phyloP scores from a whole-genome alignment of 2,888 invertebrate species.

The Pristionchus mayeri region DNA sequence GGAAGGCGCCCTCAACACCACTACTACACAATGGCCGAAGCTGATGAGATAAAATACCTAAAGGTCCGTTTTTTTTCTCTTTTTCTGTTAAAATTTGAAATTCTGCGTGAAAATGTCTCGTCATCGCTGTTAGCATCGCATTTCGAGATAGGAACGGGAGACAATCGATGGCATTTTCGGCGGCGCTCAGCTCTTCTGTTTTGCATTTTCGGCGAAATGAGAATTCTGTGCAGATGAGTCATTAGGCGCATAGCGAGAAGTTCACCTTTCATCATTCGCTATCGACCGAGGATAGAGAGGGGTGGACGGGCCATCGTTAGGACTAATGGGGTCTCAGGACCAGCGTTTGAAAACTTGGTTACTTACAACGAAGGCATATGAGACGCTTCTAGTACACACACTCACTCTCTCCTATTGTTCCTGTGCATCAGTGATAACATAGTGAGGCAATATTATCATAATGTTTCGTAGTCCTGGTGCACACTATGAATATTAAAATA shows the following conservation, averaged over 20 bases:
- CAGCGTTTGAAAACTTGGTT: too few relatives aligned
- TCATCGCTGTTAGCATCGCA: slow-evolving; percentile 21
- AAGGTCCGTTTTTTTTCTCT: slow-evolving; percentile 49
- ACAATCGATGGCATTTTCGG: slow-evolving; percentile 37
- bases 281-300: too few relatives aligned
- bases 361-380: too few relatives aligned
- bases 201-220: slow-evolving; percentile 44
- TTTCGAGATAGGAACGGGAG: slow-evolving; percentile 29
- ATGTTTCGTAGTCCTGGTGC: too few relatives aligned
- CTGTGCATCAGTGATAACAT: too few relatives aligned
- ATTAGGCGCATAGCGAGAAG: neutral
- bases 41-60: slow-evolving; percentile 66
- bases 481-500: too few relatives aligned
- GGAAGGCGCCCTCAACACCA: slow-evolving; percentile 28
- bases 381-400: too few relatives aligned
- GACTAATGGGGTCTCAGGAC: neutral
- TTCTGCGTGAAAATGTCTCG: neutral
- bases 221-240: slow-evolving; percentile 13
- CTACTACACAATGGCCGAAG: slow-evolving; percentile 42
- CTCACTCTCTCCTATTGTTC: too few relatives aligned
- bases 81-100: neutral
- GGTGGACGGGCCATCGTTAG: too few relatives aligned
- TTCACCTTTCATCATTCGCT: slow-evolving; percentile 30
- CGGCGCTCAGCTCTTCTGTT: slow-evolving; percentile 22
- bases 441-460: too few relatives aligned